Base-by-base conservation (phyloP, 2,888 invertebrate genomes). In the Cerastoderma edule region DNA sequence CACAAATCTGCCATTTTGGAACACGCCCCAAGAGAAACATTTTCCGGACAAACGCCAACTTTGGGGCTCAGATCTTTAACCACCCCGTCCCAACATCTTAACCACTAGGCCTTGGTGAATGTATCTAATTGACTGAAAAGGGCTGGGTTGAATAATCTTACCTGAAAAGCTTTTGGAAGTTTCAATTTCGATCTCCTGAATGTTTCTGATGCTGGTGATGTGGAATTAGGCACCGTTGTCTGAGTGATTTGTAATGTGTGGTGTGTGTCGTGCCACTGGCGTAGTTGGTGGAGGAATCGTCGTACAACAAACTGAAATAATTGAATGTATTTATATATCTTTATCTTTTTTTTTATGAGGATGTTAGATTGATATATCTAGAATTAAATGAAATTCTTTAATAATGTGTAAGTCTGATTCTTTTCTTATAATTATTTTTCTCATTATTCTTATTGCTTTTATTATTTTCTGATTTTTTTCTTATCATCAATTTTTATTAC, bases 281-380 rank as follows among this genome's bases (percentile, higher is more conserved):
- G 28, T 46, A 72, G 70, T 13, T 67, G 30, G 3, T 33, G 66
- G 19, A 74, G 67, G 74, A 89, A 89, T 74, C 89, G 86, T 13
- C 87, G 79, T 16, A 86, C 54, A 6, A 87, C 85, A 66, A 90
- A 83, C 90, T 90, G 78, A 24, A 66, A 66, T 30, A 39, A n/a
- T n/a, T n/a, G n/a, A n/a, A n/a, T n/a, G n/a, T n/a, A n/a, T n/a
- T n/a, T n/a, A n/a, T n/a, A n/a, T n/a, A n/a, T n/a, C n/a, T n/a
- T n/a, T n/a, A n/a, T n/a, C n/a, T n/a, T n/a, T n/a, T n/a, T n/a
- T n/a, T n/a, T n/a, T n/a, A n/a, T n/a, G n/a, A n/a, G n/a, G n/a
- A n/a, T n/a, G n/a, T n/a, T n/a, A n/a, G n/a, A n/a, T n/a, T n/a
- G n/a, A n/a, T n/a, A n/a, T n/a, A n/a, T n/a, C n/a, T n/a, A n/a